Base-by-base conservation (phyloP, 1,140 invertebrate genomes). In the Psix sp. region DNA sequence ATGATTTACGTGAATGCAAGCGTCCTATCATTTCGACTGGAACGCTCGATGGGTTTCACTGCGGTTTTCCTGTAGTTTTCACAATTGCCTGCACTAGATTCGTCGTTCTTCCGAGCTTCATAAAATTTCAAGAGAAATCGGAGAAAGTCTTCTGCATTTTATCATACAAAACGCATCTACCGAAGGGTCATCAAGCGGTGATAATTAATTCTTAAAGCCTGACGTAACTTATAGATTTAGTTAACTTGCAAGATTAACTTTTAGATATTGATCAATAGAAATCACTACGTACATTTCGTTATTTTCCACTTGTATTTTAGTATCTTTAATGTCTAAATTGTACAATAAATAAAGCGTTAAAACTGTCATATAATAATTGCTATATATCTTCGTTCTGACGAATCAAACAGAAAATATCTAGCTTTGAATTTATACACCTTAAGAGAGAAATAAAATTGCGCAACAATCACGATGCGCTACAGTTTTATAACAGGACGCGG, bases 1-100 rank as follows among this genome's bases (percentile, higher is more conserved):
- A 84, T 84, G 81, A 84, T 84, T 84, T 83, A 84, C 80, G 80
- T 77, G 54, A 78, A 77, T 80, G 73, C 77, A 77, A 73, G 68
- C 77, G 60, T 79, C 74, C 75, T 60, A 76, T 59, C 66, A 72
- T 76, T 76, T 74, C 70, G 51, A 72, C 42, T 74, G 67, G 71
- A 80, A 82, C 75, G 73, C 42, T 67, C 67, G 63, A 77, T 75
- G 68, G 66, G 74, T 77, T 74, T 72, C 70, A 68, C 74, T 76
- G 66, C 54, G 57, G 63, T 74, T 74, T 71, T 67, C 60, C 62
- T 66, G 63, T 56, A 60, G 54, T 76, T 76, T 73, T 60, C 51
- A 63, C 63, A 65, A 76, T 63, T 71, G 33, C 26, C 56, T 42
- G 24, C 18, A 52, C 60, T 45, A 54, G 60, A 62, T 78, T 78